Percentiles rank a stretch among this genome's conserved stretches.
These are phyloP conservation scores for Xylota segnis DNA, from an alignment of 2,888 invertebrate genomes.

Conservation along the genomic window DNA sequence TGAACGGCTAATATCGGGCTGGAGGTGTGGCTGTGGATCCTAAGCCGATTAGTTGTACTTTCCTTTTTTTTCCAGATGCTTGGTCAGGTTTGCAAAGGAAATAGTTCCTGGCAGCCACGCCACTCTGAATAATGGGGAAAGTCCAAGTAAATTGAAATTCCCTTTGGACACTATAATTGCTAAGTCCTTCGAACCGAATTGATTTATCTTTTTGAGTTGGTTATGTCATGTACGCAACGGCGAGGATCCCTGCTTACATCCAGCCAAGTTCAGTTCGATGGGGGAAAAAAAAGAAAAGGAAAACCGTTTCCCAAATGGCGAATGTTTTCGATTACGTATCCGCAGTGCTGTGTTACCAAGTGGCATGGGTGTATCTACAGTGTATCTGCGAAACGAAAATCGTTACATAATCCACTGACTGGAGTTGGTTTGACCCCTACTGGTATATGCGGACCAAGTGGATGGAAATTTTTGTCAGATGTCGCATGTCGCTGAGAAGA, in stretches of 20 bases:
- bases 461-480: background rate
- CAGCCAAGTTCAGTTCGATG: background rate
- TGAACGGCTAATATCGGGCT: background rate
- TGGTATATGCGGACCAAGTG: background rate
- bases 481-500: background rate
- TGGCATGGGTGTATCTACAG: conserved; percentile 9
- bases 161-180: background rate
- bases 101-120: conserved; percentile 8
- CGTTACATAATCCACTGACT: conserved; percentile 7
- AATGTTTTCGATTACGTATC: conserved; percentile 18
- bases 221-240: conserved; percentile 11
- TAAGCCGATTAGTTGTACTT: conserved; percentile 28
- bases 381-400: conserved; percentile 11
- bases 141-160: conserved; percentile 10
- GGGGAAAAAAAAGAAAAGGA: too few relatives aligned
- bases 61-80: conserved; percentile 24
- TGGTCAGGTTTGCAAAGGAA: background rate
- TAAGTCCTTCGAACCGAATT: conserved; percentile 10
- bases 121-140: conserved; percentile 6
- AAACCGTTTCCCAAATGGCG: background rate
- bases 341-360: background rate
- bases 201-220: conserved; percentile 29
- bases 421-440: conserved; percentile 10
- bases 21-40: conserved; percentile 20
- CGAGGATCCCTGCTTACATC: conserved; percentile 5